Evolutionary conservation across 2,113 vertebrate species (phyloP), one percentile per base, ranked within the genome.

Genomic region (Atherinomorus stipes): DNA sequence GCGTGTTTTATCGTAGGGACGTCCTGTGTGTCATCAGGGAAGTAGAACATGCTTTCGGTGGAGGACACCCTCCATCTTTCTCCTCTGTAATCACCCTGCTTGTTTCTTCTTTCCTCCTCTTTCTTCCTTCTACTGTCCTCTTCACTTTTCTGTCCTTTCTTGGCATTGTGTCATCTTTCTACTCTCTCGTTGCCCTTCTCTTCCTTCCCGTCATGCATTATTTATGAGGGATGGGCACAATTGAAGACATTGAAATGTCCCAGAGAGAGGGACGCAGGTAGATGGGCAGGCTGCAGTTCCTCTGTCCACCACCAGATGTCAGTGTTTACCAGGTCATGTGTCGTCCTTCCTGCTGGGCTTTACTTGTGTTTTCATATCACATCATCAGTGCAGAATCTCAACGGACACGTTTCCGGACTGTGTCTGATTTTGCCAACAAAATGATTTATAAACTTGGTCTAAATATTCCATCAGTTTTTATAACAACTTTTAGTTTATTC

Each of bases 11-110:
- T 26, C 4, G 12, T 53, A 26, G 13, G 56, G 25, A 51, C 45
- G 15, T 62, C 53, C 42, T 78, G 12, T 45, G 51, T 25, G 58
- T 66, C 37, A 2, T 64, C 53, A 49, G 65, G 42, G 37, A 65
- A 61, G 13, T 60, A 60, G 12, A 54, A 58, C 72, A 68, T 70
- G 75, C 42, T 38, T 63, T 65, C 53, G 26, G 52, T 64, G 6
- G 64, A 77, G 64, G 70, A 74, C 60, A 19, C 58, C 15, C 66
- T 37, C 25, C 62, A 25, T 42, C 31, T 50, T 49, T 42, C 21
- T 34, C 31, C 31, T 34, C 19, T n/a, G 7, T 26, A 58, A 22
- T 61, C 18, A 34, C 31, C 31, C 31, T 9, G 31, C 9, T 26
- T 15, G 6, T 6, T 23, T 13, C n/a, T 19, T 25, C 18, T 19